Evolutionary conservation across 2,797 vertebrate genomes (phyloP).

Genomic region (Sylvia borin): DNA sequence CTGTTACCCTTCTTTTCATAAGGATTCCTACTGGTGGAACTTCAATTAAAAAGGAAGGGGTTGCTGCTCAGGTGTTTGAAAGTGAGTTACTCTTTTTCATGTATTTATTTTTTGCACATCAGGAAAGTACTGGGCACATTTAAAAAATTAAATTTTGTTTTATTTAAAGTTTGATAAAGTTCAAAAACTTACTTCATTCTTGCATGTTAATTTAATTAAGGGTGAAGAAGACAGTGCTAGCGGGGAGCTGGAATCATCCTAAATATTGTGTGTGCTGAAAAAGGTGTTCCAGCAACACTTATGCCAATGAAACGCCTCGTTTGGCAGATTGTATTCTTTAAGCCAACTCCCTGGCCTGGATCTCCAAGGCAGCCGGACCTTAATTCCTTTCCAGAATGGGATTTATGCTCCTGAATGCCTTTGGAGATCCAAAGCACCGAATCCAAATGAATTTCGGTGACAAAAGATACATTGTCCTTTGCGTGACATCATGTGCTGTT

Average conservation of each 20-base stretch:
- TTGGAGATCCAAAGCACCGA: not conserved
- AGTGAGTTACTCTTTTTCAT: not conserved
- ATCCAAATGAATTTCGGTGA: not conserved
- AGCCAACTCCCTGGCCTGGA: not conserved
- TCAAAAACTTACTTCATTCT: not conserved
- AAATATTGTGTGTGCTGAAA: not conserved
- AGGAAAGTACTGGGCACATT: not conserved
- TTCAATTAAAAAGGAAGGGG: not conserved
- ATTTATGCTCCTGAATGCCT: constrained; percentile 27
- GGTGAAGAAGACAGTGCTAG: not conserved
- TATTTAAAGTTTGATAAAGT: not conserved
- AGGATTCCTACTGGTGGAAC: not conserved
- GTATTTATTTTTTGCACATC: not conserved
- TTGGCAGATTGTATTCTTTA: not conserved
- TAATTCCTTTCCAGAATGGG: constrained; percentile 28
- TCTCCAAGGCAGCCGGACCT: not conserved
- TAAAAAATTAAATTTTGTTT: not conserved
- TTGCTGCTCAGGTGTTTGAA: constrained; percentile 1
- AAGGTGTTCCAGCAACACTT: not conserved
- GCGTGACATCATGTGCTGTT: not conserved
- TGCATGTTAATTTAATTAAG: not conserved
- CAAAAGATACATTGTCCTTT: not conserved
- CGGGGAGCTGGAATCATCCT: not conserved
- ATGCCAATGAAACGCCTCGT: not conserved
- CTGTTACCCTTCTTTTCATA: not conserved